Base-by-base conservation (phyloP, 1,140 invertebrate genomes). In the Leucophenga varia region DNA sequence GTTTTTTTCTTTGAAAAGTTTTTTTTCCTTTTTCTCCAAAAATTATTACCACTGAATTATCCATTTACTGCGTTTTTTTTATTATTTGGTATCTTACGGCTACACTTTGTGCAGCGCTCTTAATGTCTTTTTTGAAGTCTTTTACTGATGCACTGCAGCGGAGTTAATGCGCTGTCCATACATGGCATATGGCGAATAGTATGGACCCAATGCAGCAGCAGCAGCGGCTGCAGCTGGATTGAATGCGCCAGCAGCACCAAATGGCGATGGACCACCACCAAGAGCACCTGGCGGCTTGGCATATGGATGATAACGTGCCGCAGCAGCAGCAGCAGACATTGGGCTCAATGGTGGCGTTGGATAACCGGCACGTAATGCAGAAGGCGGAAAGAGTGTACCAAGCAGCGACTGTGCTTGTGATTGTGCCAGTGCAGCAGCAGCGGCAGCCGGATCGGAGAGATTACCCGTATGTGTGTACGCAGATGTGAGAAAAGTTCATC, bases 401-500 rank as follows among this genome's bases (percentile, higher is more conserved):
- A 84, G 73, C 52, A 84, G 77, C 14, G 79, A 73, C 18, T 79
- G 67, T 13, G 81, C 81, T 16, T 80, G 79, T 9, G 80, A 79
- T 18, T 76, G 79, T 1, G 81, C 69, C 13, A 86, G 76, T 1
- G 79, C 78, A 1, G 82, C 76, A 31, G 83, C 75, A 28, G 81
- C 78, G 1, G 84, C 78, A 28, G 82, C 76, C 13, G 82, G 77
- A 49, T 84, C 79, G 16, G 82, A 78, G 10, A 85, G 81, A 30
- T 84, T 80, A 13, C 85, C 79, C 1, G 95, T 97, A 78, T 98
- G 95, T n/a, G n/a, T 47, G 90, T 95, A 56, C 93, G 82, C 18
- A 98, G 80, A 78, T 98, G 96, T 63, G 93, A 90, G 13, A 98
- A 81, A 2, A 98, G 82, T 77, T 98, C 95, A 39, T 98, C 95